phyloP scores from a whole-genome alignment of 2,888 invertebrate genomes.

The Drosophila subquinaria region DNA sequence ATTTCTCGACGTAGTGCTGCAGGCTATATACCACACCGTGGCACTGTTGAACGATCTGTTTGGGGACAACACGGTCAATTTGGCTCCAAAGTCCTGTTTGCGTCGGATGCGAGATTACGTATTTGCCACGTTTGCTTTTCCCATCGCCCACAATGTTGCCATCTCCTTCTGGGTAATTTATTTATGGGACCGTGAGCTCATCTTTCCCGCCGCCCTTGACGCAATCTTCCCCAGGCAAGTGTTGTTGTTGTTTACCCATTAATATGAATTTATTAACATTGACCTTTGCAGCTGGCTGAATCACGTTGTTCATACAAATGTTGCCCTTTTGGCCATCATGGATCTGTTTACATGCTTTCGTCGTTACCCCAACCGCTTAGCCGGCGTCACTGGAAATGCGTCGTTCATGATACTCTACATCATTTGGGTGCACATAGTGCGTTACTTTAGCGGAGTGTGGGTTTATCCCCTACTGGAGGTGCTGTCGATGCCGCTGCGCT shows the following conservation, averaged over 20 bases:
- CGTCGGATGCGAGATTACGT: constrained; percentile 89
- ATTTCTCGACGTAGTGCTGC: constrained; percentile 91
- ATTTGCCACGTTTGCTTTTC: constrained; percentile 91
- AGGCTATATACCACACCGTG: constrained; percentile 91
- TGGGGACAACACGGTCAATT: constrained; percentile 89
- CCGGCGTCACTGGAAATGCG: constrained; percentile 88
- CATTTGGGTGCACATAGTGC: constrained; percentile 92
- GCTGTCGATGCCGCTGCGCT: constrained; percentile 89
- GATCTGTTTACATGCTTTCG: constrained; percentile 91
- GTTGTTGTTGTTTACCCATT: background rate
- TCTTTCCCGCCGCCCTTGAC: constrained; percentile 93
- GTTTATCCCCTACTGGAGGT: constrained; percentile 95
- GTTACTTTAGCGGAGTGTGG: constrained; percentile 91
- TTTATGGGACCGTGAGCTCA: constrained; percentile 93
- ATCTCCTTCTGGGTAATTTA: constrained; percentile 95
- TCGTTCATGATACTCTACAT: constrained; percentile 90
- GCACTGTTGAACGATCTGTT: constrained; percentile 91
- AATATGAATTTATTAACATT: constrained; percentile 2
- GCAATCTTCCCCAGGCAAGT: constrained; percentile 90
- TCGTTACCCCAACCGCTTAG: constrained; percentile 89
- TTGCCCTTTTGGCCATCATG: constrained; percentile 90
- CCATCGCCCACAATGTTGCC: constrained; percentile 92
- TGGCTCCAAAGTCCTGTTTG: constrained; percentile 87
- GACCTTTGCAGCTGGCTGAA: constrained; percentile 90
- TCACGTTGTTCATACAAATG: constrained; percentile 95